Percentiles rank a stretch among this genome's conserved stretches.
These are phyloP conservation scores for Rhinoderma darwinii DNA, from an alignment of 2,113 vertebrate species.

Conservation along the genomic window DNA sequence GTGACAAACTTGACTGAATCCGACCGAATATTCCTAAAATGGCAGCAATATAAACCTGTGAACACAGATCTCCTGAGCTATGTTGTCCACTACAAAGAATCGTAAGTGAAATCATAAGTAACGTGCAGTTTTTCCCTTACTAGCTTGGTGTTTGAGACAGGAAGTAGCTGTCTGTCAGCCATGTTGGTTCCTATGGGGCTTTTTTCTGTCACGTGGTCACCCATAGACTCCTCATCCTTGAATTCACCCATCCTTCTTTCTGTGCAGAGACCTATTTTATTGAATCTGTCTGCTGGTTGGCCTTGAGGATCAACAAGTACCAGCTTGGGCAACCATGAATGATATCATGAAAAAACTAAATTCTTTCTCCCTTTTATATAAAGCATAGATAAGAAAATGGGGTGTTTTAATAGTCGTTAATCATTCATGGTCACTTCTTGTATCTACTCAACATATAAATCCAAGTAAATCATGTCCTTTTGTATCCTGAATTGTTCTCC, in stretches of 20 bases:
- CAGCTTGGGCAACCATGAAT: neutral
- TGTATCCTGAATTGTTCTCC: neutral
- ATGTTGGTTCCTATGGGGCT: neutral
- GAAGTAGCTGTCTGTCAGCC: neutral
- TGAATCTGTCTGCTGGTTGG: neutral
- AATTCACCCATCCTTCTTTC: too few species aligned
- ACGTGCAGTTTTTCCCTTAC: neutral
- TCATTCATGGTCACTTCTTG: neutral
- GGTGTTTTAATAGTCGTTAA: neutral
- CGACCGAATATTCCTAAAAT: slow-evolving; percentile 76
- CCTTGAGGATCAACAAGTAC: too few species aligned
- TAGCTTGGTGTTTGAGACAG: neutral
- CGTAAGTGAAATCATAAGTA: slow-evolving; percentile 70
- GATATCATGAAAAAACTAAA: neutral
- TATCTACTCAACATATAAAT: too few species aligned
- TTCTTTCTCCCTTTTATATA: neutral
- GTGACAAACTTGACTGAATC: slow-evolving; percentile 74
- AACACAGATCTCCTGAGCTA: slow-evolving; percentile 79
- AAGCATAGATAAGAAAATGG: too few species aligned
- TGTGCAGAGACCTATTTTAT: too few species aligned
- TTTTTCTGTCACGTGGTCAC: neutral
- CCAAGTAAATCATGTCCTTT: neutral
- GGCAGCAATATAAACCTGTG: slow-evolving; percentile 77
- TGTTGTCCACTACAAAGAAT: slow-evolving; percentile 83
- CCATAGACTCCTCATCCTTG: neutral